These are phyloP conservation scores for Acestrorhynchus altus DNA, from an alignment of 2,797 vertebrate species.

Conservation along the genomic window DNA sequence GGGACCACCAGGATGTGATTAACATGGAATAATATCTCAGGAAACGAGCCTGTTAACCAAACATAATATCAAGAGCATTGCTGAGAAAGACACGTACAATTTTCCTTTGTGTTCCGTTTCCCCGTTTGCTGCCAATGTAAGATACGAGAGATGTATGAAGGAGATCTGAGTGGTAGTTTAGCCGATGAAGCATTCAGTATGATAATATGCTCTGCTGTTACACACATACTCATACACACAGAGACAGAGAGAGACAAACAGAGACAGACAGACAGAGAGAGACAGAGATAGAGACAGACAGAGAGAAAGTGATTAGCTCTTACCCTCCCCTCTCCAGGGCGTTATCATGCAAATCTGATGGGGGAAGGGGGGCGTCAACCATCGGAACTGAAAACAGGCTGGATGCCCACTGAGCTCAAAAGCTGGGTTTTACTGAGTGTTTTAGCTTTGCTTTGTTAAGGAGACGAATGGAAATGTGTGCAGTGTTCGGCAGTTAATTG, in stretches of 20 bases:
- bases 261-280: constrained; percentile 49
- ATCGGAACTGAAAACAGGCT: constrained; percentile 67
- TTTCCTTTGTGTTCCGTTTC: constrained; percentile 70
- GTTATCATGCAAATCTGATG: constrained; percentile 79
- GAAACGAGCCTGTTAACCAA: constrained; percentile 64
- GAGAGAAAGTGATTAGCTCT: constrained; percentile 70
- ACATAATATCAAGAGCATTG: constrained; percentile 61
- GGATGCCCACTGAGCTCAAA: constrained; percentile 57
- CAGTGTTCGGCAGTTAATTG: constrained; percentile 74
- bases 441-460: constrained; percentile 22
- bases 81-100: constrained; percentile 74
- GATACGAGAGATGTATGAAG: constrained; percentile 77
- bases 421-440: constrained; percentile 51
- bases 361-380: constrained; percentile 30
- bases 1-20: constrained; percentile 64
- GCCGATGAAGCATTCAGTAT: constrained; percentile 73
- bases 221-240: constrained; percentile 38
- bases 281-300: constrained; percentile 13
- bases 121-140: constrained; percentile 67
- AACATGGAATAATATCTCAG: constrained; percentile 75
- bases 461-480: constrained; percentile 68
- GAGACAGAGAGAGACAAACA: background rate
- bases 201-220: constrained; percentile 70
- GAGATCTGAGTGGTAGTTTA: constrained; percentile 77
- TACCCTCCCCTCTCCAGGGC: constrained; percentile 58